These are phyloP conservation scores for Trigoniulus corallinus DNA, from an alignment of 1,140 invertebrate genomes.

Conservation along the genomic window DNA sequence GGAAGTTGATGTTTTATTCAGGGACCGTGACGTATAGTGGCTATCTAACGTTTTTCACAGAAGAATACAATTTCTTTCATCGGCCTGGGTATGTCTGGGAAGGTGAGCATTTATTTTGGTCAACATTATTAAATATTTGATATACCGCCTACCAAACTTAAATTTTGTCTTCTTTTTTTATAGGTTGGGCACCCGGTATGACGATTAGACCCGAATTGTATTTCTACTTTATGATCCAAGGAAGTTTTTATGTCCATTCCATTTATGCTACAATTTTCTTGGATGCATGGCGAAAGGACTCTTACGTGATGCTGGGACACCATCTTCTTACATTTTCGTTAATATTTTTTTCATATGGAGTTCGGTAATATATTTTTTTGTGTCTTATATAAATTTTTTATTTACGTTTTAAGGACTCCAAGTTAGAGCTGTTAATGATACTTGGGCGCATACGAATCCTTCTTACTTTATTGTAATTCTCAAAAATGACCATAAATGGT, in stretches of 20 bases:
- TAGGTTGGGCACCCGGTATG: constrained; percentile 17
- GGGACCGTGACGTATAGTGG: constrained; percentile 18
- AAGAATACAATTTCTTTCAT: constrained; percentile 18
- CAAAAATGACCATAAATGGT: no score
- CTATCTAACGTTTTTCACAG: constrained; percentile 19
- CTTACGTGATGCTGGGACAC: constrained; percentile 25
- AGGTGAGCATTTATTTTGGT: no score
- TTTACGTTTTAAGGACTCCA: no score
- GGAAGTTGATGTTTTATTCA: constrained; percentile 24
- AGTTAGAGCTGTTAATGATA: no score
- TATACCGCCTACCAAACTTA: no score
- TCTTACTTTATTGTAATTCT: no score
- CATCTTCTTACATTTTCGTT: constrained; percentile 26
- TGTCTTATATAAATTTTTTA: no score
- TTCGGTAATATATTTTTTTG: constrained; percentile 14
- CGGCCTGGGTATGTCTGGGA: constrained; percentile 21
- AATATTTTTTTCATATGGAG: constrained; percentile 24
- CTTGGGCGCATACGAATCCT: no score
- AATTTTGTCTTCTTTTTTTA: constrained; percentile 4
- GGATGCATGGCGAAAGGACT: constrained; percentile 27
- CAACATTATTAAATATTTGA: no score
- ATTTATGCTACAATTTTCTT: constrained; percentile 29
- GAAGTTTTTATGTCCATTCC: constrained; percentile 30
- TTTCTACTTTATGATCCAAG: constrained; percentile 24
- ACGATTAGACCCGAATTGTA: constrained; percentile 20